phyloP scores from a whole-genome alignment of 2,888 invertebrate genomes.

The Drosophila peninsularis region DNA sequence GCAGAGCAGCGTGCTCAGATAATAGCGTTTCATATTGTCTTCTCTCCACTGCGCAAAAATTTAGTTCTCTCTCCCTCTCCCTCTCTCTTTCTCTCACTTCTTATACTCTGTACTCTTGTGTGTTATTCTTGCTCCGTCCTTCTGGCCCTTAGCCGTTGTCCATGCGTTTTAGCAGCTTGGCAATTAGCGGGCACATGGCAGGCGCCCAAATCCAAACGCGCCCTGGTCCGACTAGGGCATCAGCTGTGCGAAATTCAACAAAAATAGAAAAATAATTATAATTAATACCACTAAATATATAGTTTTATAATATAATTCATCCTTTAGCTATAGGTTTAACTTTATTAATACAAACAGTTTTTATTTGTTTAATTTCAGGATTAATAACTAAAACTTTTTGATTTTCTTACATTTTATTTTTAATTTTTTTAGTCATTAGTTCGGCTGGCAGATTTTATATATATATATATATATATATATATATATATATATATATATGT shows the following conservation, averaged over 20 bases:
- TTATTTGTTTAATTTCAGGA: too few relatives aligned
- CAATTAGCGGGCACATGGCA: conserved; percentile 63
- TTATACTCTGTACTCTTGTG: not conserved
- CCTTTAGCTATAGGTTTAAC: too few relatives aligned
- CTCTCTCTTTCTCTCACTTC: conserved; percentile 3
- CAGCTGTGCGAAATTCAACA: conserved; percentile 20
- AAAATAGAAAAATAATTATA: not conserved
- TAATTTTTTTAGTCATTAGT: too few relatives aligned
- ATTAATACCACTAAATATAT: not conserved
- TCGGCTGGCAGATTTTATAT: too few relatives aligned
- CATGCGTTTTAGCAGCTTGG: conserved; percentile 68
- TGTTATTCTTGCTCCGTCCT: not conserved
- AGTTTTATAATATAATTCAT: too few relatives aligned
- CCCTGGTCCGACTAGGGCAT: conserved; percentile 12
- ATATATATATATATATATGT: too few relatives aligned
- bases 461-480: too few relatives aligned
- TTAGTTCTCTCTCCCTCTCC: not conserved
- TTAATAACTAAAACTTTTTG: too few relatives aligned
- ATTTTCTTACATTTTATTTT: too few relatives aligned
- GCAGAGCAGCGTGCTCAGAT: conserved; percentile 64
- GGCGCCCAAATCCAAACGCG: conserved; percentile 29
- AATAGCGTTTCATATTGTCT: conserved; percentile 44
- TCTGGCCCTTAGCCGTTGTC: conserved; percentile 66
- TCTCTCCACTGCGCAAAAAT: not conserved
- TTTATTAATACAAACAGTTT: too few relatives aligned